A percentile compares a stretch with the other conserved stretches of the same genome.
Conservation (phyloP, 1,140 invertebrate genomes). For the Anthonomus grandis region DNA sequence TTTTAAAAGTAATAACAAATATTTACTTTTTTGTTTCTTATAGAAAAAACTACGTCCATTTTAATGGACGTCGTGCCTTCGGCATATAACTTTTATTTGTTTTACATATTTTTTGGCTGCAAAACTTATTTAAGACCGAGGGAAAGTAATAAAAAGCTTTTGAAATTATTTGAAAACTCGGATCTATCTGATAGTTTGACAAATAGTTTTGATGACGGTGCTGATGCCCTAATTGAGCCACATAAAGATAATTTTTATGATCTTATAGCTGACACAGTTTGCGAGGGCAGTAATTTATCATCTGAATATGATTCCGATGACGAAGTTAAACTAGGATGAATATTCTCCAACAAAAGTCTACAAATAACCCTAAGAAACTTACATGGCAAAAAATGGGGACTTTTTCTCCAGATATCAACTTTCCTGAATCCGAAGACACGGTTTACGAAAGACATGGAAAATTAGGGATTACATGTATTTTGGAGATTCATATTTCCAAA, state of each 20-base stretch:
- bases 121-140: no score
- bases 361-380: neutral
- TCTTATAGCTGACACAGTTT: neutral
- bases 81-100: neutral
- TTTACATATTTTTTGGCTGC: neutral
- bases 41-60: no score
- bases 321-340: neutral
- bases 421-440: neutral
- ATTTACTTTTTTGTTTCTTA: no score
- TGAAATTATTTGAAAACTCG: neutral
- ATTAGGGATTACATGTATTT: neutral
- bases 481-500: neutral
- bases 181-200: neutral
- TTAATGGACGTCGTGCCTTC: neutral
- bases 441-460: neutral
- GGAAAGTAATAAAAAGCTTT: neutral
- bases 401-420: neutral
- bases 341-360: neutral
- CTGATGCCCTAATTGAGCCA: neutral
- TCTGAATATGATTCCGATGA: neutral
- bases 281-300: neutral
- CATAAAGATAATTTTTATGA: neutral
- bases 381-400: neutral
- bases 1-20: no score
- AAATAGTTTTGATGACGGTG: neutral